Conservation (phyloP, 2,797 vertebrate species). For the Masticophis lateralis region DNA sequence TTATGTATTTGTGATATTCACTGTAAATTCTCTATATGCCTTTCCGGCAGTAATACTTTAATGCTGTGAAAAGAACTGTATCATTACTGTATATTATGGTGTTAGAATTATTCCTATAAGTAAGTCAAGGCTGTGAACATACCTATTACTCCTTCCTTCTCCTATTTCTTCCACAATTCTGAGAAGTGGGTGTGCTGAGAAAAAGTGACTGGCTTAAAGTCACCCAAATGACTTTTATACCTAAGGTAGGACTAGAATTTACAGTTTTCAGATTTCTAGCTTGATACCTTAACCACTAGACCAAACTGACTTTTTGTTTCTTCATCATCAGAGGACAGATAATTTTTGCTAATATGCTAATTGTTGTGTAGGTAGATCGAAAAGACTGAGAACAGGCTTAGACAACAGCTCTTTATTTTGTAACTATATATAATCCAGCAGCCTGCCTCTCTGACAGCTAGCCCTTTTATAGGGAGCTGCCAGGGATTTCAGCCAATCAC, state of each 20-base stretch:
- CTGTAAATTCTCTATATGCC: not conserved
- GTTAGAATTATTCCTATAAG: not conserved
- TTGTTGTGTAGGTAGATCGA: too few species aligned
- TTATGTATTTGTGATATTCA: not conserved
- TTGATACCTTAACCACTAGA: not conserved
- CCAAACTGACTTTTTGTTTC: not conserved
- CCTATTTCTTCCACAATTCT: not conserved
- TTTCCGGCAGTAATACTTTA: not conserved
- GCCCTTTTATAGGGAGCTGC: too few species aligned
- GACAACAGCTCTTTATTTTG: too few species aligned
- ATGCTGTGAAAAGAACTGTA: not conserved
- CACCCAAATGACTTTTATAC: not conserved
- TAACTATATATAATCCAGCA: too few species aligned
- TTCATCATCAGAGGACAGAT: not conserved
- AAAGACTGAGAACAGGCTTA: too few species aligned
- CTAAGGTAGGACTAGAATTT: not conserved
- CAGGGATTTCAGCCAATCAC: too few species aligned
- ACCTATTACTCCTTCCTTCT: not conserved
- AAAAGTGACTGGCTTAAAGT: not conserved
- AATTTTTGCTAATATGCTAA: not conserved
- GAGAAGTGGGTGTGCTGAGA: not conserved
- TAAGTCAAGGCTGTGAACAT: not conserved
- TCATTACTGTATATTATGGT: not conserved
- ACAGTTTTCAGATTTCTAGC: not conserved
- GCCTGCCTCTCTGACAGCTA: too few species aligned